These are phyloP conservation scores for Macrosoma leucophasiata DNA, from an alignment of 2,888 invertebrate genomes.

Conservation along the genomic window DNA sequence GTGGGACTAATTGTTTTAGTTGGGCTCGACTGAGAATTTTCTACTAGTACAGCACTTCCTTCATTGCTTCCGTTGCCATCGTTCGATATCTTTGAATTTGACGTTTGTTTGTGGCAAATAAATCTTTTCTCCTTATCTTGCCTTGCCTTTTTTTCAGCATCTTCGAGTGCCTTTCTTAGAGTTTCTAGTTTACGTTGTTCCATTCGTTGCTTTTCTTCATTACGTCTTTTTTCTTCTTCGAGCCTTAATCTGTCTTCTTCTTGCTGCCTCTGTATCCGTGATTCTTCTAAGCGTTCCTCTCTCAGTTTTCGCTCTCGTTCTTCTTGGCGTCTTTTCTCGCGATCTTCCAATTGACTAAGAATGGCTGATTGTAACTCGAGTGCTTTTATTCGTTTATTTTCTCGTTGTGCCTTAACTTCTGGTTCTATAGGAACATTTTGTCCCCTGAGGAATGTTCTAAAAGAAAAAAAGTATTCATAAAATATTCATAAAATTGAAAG, in stretches of 20 bases:
- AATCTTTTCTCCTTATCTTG: conserved; percentile 78
- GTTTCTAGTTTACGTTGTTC: conserved; percentile 84
- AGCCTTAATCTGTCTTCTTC: conserved; percentile 80
- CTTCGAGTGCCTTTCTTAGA: conserved; percentile 85
- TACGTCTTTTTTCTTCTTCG: conserved; percentile 81
- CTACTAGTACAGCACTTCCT: conserved; percentile 34
- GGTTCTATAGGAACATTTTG: conserved; percentile 91
- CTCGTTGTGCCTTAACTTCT: conserved; percentile 85
- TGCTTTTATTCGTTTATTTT: conserved; percentile 87
- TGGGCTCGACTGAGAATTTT: conserved; percentile 28
- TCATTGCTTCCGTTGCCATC: conserved; percentile 37
- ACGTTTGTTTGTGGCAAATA: conserved; percentile 44
- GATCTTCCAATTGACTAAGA: conserved; percentile 88
- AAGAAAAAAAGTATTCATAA: conserved; percentile 34
- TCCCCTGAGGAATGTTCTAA: conserved; percentile 84
- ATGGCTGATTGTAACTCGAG: conserved; percentile 91
- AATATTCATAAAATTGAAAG: neutral
- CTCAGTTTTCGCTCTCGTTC: conserved; percentile 83
- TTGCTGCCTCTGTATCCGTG: conserved; percentile 83
- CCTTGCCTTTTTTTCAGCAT: conserved; percentile 84
- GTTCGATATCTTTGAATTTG: conserved; percentile 29
- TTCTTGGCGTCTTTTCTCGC: conserved; percentile 83
- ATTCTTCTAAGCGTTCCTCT: conserved; percentile 89
- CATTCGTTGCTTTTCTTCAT: conserved; percentile 81
- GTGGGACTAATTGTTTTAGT: conserved; percentile 42